Conservation (phyloP, 2,888 invertebrate genomes). For the Eupithecia centaureata region DNA sequence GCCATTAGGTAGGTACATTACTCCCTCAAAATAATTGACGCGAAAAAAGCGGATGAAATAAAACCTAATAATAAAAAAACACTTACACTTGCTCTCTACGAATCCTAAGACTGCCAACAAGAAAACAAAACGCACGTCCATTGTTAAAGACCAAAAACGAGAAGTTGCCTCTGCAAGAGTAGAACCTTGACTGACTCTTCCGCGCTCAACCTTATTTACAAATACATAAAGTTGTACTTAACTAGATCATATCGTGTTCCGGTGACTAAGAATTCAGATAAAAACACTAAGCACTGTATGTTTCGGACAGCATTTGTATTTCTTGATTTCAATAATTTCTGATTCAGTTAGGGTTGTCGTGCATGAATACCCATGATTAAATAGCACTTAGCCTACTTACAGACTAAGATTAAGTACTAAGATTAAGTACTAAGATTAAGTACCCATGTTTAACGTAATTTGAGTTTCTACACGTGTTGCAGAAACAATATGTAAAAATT, state of each 20-base stretch:
- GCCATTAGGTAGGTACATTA: not conserved
- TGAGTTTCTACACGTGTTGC: conserved; percentile 6
- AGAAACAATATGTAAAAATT: not conserved
- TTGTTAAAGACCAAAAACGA: conserved; percentile 47
- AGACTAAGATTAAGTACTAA: no score
- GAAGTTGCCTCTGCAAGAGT: conserved; percentile 31
- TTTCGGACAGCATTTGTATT: not conserved
- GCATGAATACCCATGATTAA: no score
- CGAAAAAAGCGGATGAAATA: not conserved
- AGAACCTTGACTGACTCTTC: conserved; percentile 39
- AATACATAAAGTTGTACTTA: conserved; percentile 43
- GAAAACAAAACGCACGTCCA: conserved; percentile 55
- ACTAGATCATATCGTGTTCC: conserved; percentile 36
- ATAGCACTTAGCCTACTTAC: no score
- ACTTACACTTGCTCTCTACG: conserved; percentile 41
- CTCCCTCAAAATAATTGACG: not conserved
- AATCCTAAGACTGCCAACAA: conserved; percentile 50
- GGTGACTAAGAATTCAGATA: conserved; percentile 26
- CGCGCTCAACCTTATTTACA: conserved; percentile 39
- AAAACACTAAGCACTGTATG: not conserved
- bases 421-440: no score
- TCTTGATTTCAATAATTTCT: not conserved
- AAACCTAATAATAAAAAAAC: not conserved
- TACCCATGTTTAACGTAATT: no score
- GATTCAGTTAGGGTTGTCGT: no score